Evolutionary conservation across 2,797 vertebrate species (phyloP), one percentile per base, ranked within the genome.

Genomic region (Parauchenoglanis punctatus): DNA sequence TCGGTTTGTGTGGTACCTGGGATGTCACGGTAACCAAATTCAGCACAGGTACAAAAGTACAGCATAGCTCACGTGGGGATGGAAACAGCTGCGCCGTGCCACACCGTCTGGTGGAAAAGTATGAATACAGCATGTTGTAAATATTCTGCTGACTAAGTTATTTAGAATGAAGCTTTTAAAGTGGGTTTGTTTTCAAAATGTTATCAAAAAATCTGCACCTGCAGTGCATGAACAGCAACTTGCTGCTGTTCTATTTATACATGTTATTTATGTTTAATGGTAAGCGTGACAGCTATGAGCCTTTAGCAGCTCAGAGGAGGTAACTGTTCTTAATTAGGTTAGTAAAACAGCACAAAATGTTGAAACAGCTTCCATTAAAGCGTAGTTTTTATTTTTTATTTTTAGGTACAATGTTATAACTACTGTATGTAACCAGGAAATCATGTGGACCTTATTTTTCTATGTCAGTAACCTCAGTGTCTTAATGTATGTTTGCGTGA

Each of bases 161-260:
- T 28, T 52, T 76, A 54, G 49, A 75, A 77, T 77, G 73, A 65
- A 65, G 7, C 63, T 28, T 23, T 59, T 59, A 70, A 31, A 35
- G 35, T 72, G 20, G 28, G 28, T 35, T n/a, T 28, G 25, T 61
- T 81, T 59, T 13, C 31, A 46, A 18, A n/a, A 44, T 59, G 2
- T 20, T 31, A 3, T 68, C n/a, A 25, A n/a, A 81, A 81, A 63
- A 46, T n/a, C 58, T 63, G 80, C 58, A 81, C 40, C 35, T 46
- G 3, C 80, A 81, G 63, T 81, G 78, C 80, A 81, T 12, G 46
- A 81, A 63, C 78, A 81, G 13, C 28, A 5, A 7, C 13, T 8
- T 61, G 18, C 46, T 67, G 81, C 81, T 83, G 81, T 83, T 83
- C 61, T 54, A 23, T 52, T 83, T 54, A 31, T 82, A 40, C 3